Evolutionary conservation across 1,140 invertebrate species (phyloP).

Genomic region (Drosophila simulans): DNA sequence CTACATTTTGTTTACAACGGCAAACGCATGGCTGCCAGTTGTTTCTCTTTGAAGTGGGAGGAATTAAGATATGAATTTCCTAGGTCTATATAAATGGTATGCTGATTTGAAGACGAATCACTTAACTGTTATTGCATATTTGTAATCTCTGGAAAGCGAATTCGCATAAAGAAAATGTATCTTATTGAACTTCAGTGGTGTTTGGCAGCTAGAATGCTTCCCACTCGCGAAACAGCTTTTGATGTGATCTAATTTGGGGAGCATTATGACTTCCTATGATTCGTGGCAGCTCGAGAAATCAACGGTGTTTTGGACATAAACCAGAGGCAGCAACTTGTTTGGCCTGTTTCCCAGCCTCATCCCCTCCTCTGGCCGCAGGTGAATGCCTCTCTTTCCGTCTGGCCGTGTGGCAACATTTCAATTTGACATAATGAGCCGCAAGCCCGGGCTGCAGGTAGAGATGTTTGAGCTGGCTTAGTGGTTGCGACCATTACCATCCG

Average conservation of each 20-base stretch:
- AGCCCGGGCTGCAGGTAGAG: slow-evolving; percentile 31
- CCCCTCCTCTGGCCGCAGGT: background rate
- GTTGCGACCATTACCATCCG: slow-evolving; percentile 16
- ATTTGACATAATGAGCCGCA: slow-evolving; percentile 82
- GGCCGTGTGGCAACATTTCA: slow-evolving; percentile 76
- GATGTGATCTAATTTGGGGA: slow-evolving; percentile 14
- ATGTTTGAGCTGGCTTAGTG: slow-evolving; percentile 25
- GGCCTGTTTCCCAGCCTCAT: slow-evolving; percentile 34
- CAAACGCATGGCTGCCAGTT: background rate
- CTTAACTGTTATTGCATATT: too few species aligned
- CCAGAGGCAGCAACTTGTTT: slow-evolving; percentile 55
- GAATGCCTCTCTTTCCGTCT: slow-evolving; percentile 17
- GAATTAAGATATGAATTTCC: slow-evolving; percentile 2
- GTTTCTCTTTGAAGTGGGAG: slow-evolving; percentile 7
- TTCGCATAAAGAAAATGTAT: too few species aligned
- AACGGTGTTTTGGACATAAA: slow-evolving; percentile 43
- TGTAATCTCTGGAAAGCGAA: too few species aligned
- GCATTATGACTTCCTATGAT: slow-evolving; percentile 15
- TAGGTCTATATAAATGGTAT: too few species aligned
- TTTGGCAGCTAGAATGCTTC: too few species aligned
- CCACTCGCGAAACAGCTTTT: slow-evolving; percentile 1
- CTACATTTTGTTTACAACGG: slow-evolving; percentile 67
- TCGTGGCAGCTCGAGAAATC: background rate
- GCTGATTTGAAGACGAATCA: too few species aligned
- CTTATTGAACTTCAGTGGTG: too few species aligned